Base-by-base conservation (phyloP, 2,888 invertebrate species). In the Phymatocera aterrima region DNA sequence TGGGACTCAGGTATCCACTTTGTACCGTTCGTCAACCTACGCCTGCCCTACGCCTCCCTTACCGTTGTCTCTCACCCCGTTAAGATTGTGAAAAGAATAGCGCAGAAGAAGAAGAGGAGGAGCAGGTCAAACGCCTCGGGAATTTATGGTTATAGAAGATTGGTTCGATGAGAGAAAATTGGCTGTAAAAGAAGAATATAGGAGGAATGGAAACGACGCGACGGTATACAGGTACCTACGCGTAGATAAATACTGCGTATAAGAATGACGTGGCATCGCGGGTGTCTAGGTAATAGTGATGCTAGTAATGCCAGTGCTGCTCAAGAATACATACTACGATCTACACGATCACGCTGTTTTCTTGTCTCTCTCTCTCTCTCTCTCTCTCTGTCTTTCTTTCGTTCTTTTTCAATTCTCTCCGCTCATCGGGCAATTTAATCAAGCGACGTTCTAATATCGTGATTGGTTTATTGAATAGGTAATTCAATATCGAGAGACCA, bases 81-180 rank as follows among this genome's bases (percentile, higher is more conserved):
- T n/a, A n/a, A n/a, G n/a, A n/a, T n/a, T n/a, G n/a, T n/a, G 18
- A 18, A 40, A 37, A 37, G 6, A 10, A 21, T 2, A 51, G 21
- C 2, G 6, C 4, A 48, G 48, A 48, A 2, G 21, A 51, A 51
- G 18, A 51, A 2, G 8, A 21, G 24, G 24, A 3, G 31, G 15
- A 24, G 34, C 12, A 37, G 51, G 51, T 72, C 72, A 72, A 72
- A 72, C 18, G 15, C 51, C n/a, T 48, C 18, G 34, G 24, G 51
- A 72, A 72, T 72, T 72, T 72, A 72, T 48, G 72, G 34, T 28
- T 21, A 48, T 18, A n/a, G 34, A 51, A 72, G 24, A 72, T 72
- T 48, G 48, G 48, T 51, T 51, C 72, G 72, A 51, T 48, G 51
- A 51, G 43, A 72, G 72, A 34, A 72, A 34, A 72, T 15, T 43